Evolutionary conservation across 2,113 vertebrate genomes (phyloP).

Genomic region (Clarias magur): DNA sequence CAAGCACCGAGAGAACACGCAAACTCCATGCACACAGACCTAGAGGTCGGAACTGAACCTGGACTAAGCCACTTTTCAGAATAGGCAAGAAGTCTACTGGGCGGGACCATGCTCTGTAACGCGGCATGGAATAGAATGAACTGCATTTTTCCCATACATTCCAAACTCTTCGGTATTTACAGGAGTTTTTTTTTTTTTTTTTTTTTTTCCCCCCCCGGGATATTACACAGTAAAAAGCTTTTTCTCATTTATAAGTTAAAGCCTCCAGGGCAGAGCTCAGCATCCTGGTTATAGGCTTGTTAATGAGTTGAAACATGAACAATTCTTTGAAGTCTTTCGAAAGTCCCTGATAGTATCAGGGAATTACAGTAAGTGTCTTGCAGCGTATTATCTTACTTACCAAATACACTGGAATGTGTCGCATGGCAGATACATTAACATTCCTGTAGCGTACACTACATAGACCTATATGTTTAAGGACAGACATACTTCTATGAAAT

Average conservation of each 20-base stretch:
- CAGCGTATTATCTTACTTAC: not conserved
- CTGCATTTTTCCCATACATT: not conserved
- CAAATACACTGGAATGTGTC: not conserved
- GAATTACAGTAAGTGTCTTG: conserved; percentile 2
- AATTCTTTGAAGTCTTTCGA: conserved; percentile 32
- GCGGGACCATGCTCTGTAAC: not conserved
- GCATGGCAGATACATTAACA: not conserved
- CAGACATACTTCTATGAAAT: not conserved
- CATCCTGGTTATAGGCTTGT: conserved; percentile 28
- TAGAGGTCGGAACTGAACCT: too few species aligned
- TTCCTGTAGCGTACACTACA: not conserved
- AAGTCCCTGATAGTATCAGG: conserved; percentile 19
- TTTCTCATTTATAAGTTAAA: conserved; percentile 24
- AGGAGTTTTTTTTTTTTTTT: conserved; percentile 7
- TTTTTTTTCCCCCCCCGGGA: not conserved
- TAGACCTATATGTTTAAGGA: not conserved
- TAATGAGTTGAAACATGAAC: conserved; percentile 37
- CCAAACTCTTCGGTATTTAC: not conserved
- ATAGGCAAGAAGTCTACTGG: not conserved
- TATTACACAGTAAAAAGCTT: not conserved
- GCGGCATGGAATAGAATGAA: not conserved
- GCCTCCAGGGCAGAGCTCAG: conserved; percentile 17
- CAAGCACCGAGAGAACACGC: too few species aligned
- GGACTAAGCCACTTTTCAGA: not conserved
- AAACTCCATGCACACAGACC: too few species aligned